These are phyloP conservation scores for Aelia acuminata DNA, from an alignment of 2,888 invertebrate genomes.

Conservation along the genomic window DNA sequence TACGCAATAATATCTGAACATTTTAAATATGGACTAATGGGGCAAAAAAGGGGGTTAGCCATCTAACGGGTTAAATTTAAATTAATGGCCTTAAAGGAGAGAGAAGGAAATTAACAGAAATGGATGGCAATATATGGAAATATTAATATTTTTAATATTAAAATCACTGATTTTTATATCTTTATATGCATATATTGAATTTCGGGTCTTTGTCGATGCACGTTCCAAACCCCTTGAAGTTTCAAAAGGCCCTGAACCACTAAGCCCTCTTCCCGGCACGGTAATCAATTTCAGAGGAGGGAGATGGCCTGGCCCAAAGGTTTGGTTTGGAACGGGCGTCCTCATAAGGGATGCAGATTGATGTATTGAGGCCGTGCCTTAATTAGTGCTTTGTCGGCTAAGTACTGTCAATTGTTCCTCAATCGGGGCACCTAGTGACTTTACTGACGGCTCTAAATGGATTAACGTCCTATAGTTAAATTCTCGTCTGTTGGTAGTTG, in stretches of 20 bases:
- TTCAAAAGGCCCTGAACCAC: background rate
- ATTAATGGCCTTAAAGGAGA: too few relatives aligned
- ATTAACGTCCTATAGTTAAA: background rate
- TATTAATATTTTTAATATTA: too few relatives aligned
- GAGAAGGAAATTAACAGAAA: too few relatives aligned
- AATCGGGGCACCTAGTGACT: background rate
- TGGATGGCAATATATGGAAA: too few relatives aligned
- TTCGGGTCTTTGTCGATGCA: background rate
- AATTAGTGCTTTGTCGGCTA: constrained; percentile 40
- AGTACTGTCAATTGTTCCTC: constrained; percentile 28
- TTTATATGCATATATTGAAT: too few relatives aligned
- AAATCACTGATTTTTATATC: too few relatives aligned
- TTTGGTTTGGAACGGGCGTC: too few relatives aligned
- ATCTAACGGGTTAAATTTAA: too few relatives aligned
- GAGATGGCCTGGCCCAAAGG: too few relatives aligned
- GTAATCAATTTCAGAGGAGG: background rate
- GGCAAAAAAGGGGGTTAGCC: too few relatives aligned
- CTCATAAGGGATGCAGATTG: constrained; percentile 44
- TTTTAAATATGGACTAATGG: too few relatives aligned
- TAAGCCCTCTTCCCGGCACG: background rate
- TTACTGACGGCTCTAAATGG: background rate
- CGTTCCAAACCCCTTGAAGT: background rate
- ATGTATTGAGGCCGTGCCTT: constrained; percentile 14
- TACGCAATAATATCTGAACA: too few relatives aligned
- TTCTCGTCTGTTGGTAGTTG: background rate